Evolutionary conservation across 2,113 vertebrate genomes (phyloP).

Genomic region (Etheostoma spectabile): DNA sequence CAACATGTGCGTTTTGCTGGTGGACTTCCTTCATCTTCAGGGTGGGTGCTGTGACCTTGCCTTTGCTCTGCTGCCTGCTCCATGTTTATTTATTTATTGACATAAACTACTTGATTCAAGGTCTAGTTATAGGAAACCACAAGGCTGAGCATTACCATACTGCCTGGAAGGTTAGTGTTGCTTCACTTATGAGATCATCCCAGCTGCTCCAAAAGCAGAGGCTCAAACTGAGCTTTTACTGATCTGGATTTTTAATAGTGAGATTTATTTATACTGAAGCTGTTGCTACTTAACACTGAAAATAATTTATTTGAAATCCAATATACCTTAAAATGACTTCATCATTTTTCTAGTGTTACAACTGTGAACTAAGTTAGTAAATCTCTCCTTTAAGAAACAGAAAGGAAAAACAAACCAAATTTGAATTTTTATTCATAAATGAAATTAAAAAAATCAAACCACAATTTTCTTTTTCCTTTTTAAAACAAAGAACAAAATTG

Average conservation of each 20-base stretch:
- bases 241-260: background rate
- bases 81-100: slow-evolving; percentile 83
- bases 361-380: background rate
- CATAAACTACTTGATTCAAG: slow-evolving; percentile 79
- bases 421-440: background rate
- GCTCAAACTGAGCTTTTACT: background rate
- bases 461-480: background rate
- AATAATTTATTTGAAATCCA: background rate
- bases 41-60: slow-evolving; percentile 59
- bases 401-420: background rate
- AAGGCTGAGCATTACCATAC: slow-evolving; percentile 73
- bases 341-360: background rate
- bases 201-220: background rate
- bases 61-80: slow-evolving; percentile 51
- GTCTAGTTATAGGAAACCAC: slow-evolving; percentile 63
- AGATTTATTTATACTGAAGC: background rate
- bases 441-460: too few species aligned
- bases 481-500: background rate
- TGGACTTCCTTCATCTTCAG: slow-evolving; percentile 18
- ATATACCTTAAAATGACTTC: background rate
- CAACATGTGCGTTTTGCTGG: slow-evolving; percentile 11
- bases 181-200: slow-evolving; percentile 32
- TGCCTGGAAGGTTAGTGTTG: slow-evolving; percentile 57
- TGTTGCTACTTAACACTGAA: background rate
- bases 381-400: background rate